Evolutionary conservation across 2,797 vertebrate species (phyloP), one percentile per base, ranked within the genome.

Genomic region (Phrynocephalus vlangalii): DNA sequence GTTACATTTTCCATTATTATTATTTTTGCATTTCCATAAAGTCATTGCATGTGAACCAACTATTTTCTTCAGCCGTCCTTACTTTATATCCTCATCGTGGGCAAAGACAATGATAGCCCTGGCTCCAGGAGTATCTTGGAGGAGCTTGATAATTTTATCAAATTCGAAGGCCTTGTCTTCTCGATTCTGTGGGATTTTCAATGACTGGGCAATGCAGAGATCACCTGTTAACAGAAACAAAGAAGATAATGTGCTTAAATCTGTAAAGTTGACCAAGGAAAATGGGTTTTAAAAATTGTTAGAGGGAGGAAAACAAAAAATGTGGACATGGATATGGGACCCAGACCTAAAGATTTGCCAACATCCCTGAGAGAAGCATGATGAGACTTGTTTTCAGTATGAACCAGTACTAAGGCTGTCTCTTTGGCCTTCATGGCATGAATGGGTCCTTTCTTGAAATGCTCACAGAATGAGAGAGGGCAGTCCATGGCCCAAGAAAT

Each of bases 1-100:
- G 63, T 30, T 79, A n/a, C 8, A 66, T 85, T 50, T 81, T 15
- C 26, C 87, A 9, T 4, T 38, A 44, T 75, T 22, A 33, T 79
- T 33, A 33, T 44, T 44, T 44, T 44, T 44, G 38, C 38, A 44
- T 44, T 44, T 22, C 89, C 72, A 60, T 78, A 73, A 20, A 79
- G 71, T 68, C 82, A 79, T 56, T 63, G 56, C 60, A 63, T 63
- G 60, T 63, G 60, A 63, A 63, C 8, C 3, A 88, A 86, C 26
- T 0, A 28, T 84, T 82, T 38, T 90, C 77, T 87, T 75, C 91
- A 44, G 66, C 77, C 84, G 85, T 91, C 90, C 95, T 97, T 97
- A 99, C 98, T 98, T 98, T 96, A 99, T 98, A 95, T 99, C 98
- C 96, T 99, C 98, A 87, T 99, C 98, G 3, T 97, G 97, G 96